Conservation (phyloP, 2,797 vertebrate genomes). For the Halcyon chelicuti region DNA sequence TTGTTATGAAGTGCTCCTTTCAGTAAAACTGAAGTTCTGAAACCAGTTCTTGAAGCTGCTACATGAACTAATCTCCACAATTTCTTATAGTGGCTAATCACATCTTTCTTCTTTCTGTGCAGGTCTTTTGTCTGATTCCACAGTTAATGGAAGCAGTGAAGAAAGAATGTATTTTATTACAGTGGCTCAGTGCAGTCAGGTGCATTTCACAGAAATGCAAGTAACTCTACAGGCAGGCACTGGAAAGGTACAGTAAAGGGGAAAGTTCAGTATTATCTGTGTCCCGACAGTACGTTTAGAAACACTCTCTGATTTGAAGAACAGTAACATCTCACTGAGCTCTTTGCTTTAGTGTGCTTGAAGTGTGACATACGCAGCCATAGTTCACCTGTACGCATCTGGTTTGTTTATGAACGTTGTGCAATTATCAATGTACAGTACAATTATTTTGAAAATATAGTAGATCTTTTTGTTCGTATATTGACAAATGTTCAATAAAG, state of each 20-base stretch:
- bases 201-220: slow-evolving; percentile 83
- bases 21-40: background rate
- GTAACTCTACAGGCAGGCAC: background rate
- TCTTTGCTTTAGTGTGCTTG: background rate
- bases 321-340: background rate
- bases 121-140: slow-evolving; percentile 83
- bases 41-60: background rate
- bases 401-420: background rate
- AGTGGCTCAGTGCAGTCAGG: slow-evolving; percentile 84
- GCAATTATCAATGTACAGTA: background rate
- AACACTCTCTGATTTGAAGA: background rate
- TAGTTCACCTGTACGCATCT: background rate
- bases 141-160: slow-evolving; percentile 79
- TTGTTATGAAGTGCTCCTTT: background rate
- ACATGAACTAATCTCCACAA: background rate
- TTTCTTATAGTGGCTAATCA: background rate
- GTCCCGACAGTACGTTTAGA: background rate
- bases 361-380: background rate
- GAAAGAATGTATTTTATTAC: slow-evolving; percentile 84
- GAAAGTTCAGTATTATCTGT: background rate
- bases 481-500: slow-evolving; percentile 1
- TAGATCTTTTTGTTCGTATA: background rate
- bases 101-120: background rate
- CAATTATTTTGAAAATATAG: background rate
- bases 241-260: background rate